These are phyloP conservation scores for Moxostoma hubbsi DNA, from an alignment of 2,797 vertebrate genomes.

Conservation along the genomic window DNA sequence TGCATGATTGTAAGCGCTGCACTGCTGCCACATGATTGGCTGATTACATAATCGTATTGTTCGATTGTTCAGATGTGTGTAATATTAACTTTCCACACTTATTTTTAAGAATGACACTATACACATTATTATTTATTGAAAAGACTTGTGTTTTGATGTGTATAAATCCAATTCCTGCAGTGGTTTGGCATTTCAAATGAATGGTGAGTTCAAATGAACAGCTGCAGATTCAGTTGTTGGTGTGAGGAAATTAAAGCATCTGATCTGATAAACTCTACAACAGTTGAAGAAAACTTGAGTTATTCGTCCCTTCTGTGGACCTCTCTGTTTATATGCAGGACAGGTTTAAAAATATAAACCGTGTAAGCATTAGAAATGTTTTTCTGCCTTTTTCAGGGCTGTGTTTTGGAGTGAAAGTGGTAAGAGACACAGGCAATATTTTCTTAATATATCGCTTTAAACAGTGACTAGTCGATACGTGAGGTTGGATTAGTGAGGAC, in stretches of 20 bases:
- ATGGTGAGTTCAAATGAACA: not conserved
- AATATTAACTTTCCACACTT: not conserved
- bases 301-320: not conserved
- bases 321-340: not conserved
- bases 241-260: constrained; percentile 46
- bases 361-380: too few relatives aligned
- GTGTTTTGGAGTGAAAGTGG: not conserved
- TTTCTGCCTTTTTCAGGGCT: too few relatives aligned
- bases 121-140: too few relatives aligned
- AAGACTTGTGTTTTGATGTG: not conserved
- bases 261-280: constrained; percentile 33
- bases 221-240: not conserved
- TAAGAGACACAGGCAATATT: too few relatives aligned
- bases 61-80: too few relatives aligned
- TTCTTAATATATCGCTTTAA: too few relatives aligned
- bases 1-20: too few relatives aligned
- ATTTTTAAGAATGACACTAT: not conserved
- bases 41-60: too few relatives aligned
- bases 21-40: too few relatives aligned
- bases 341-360: not conserved
- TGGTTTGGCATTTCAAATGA: not conserved
- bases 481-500: too few relatives aligned
- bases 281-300: constrained; percentile 21
- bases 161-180: not conserved
- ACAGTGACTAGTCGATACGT: too few relatives aligned